phyloP scores from a whole-genome alignment of 2,797 vertebrate species.

The Crenichthys baileyi region DNA sequence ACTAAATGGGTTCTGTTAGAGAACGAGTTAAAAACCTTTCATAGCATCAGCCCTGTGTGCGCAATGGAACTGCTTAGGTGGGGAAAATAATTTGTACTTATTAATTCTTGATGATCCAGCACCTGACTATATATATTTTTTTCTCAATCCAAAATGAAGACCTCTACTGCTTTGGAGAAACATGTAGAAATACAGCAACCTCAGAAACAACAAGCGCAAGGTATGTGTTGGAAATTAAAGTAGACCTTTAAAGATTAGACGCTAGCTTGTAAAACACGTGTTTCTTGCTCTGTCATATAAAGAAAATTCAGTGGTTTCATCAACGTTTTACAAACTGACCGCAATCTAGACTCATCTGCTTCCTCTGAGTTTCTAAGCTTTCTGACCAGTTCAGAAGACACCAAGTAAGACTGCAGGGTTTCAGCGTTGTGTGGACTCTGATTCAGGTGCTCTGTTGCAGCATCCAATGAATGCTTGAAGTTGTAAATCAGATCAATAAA shows the following conservation, averaged over 20 bases:
- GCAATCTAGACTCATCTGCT: background rate
- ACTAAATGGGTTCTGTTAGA: background rate
- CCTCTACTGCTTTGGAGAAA: constrained; percentile 69
- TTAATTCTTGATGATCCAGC: background rate
- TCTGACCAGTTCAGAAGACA: background rate
- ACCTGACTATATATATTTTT: background rate
- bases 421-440: too few species aligned
- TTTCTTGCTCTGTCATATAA: background rate
- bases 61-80: background rate
- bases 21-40: background rate
- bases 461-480: background rate
- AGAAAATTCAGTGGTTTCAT: background rate
- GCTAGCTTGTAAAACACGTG: background rate
- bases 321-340: background rate
- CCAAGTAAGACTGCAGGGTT: background rate
- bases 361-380: background rate
- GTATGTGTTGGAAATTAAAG: constrained; percentile 66
- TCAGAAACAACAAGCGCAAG: constrained; percentile 87
- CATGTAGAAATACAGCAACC: constrained; percentile 50
- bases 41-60: background rate
- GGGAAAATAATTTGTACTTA: background rate
- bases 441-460: background rate
- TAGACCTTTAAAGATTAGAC: too few species aligned
- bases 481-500: background rate
- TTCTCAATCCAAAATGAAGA: constrained; percentile 77